These are phyloP conservation scores for Callithrix jacchus DNA, from an alignment of 2,113 vertebrate species.

Conservation along the genomic window DNA sequence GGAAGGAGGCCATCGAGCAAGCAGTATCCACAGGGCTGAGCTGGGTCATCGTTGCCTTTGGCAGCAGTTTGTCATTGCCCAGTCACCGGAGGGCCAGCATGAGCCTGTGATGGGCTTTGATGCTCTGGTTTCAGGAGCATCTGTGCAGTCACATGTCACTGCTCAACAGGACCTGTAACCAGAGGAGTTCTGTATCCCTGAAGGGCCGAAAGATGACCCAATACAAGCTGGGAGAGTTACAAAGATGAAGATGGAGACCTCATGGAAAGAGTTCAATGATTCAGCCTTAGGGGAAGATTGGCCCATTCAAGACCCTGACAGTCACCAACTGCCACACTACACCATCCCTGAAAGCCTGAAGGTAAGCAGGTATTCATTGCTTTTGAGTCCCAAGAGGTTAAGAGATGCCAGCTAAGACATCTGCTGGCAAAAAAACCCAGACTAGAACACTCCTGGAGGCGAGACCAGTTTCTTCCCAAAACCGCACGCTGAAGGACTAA, in stretches of 20 bases:
- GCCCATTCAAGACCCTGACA: not conserved
- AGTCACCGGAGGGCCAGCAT: not conserved
- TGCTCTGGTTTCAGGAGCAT: not conserved
- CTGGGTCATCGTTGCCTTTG: not conserved
- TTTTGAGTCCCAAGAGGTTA: not conserved
- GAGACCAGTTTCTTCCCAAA: not conserved
- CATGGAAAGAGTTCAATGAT: rapidly evolving
- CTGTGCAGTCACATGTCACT: not conserved
- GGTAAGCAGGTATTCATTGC: not conserved
- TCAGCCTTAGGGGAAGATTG: not conserved
- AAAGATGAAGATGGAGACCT: no score
- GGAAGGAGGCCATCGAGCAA: not conserved
- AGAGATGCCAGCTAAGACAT: not conserved
- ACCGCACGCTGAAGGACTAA: not conserved
- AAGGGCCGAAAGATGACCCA: not conserved
- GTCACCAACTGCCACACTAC: not conserved
- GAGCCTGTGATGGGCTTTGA: not conserved
- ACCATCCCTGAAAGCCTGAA: not conserved
- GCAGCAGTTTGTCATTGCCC: rapidly evolving
- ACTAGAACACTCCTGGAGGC: not conserved
- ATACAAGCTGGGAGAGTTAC: rapidly evolving
- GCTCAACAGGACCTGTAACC: not conserved
- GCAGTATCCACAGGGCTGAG: not conserved
- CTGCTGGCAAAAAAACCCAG: not conserved
- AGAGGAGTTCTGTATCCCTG: rapidly evolving